A percentile compares a stretch with the other conserved stretches of the same genome.
Conservation (phyloP, 2,797 vertebrate species). For the Smutsia gigantea region DNA sequence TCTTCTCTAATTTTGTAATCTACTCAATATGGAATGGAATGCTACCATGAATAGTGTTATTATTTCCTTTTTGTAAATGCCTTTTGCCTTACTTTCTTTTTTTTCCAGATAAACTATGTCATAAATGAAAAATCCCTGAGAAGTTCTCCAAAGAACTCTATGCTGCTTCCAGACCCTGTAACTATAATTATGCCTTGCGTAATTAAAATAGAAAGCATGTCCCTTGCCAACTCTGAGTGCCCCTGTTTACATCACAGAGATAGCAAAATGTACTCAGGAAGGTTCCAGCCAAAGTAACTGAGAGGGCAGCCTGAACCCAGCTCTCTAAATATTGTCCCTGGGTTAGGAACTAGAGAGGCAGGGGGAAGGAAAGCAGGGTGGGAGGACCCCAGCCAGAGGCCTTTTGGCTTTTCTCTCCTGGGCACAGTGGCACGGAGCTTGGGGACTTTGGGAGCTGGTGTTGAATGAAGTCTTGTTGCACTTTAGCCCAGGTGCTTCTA, state of each 20-base stretch:
- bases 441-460: constrained; percentile 39
- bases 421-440: constrained; percentile 29
- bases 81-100: constrained; percentile 7
- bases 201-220: constrained; percentile 71
- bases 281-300: constrained; percentile 53
- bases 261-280: constrained; percentile 55
- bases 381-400: neutral
- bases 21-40: constrained; percentile 53
- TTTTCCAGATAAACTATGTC: constrained; percentile 52
- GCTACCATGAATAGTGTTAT: constrained; percentile 51
- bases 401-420: constrained; percentile 66
- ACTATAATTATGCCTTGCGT: constrained; percentile 52
- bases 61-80: constrained; percentile 71
- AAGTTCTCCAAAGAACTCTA: constrained; percentile 65
- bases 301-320: constrained; percentile 63
- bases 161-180: constrained; percentile 55
- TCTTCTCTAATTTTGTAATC: constrained; percentile 56
- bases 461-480: constrained; percentile 8
- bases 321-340: constrained; percentile 62
- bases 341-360: neutral
- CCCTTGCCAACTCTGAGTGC: constrained; percentile 62
- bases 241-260: constrained; percentile 67
- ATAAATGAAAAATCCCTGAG: constrained; percentile 74
- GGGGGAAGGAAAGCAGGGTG: neutral
- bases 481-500: constrained; percentile 1